Evolutionary conservation across 2,888 invertebrate species (phyloP), one percentile per base, ranked within the genome.

Genomic region (Brachyptera putata): DNA sequence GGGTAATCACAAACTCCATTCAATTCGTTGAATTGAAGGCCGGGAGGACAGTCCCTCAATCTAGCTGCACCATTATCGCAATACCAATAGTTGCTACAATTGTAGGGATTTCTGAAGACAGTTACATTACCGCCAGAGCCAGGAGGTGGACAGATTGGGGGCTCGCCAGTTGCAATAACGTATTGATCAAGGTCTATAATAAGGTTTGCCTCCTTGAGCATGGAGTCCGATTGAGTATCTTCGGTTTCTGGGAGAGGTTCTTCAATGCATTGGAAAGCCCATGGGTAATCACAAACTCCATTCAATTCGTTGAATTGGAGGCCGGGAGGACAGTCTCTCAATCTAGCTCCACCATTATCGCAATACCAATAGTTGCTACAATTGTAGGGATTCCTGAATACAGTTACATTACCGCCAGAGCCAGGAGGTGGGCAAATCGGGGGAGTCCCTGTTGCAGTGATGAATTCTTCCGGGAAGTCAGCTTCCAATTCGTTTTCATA

Each of bases 331-430:
- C 61, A 61, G 3, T 13, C 14, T 1, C 25, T 14, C 30, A 43
- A 13, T 2, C 25, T 3, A 11, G 61, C 48, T 16, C 18, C n/a
- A 18, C 56, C 57, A 22, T 46, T 49, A 4, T 25, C 48, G 22
- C 61, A 61, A 14, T 43, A 26, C 14, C 22, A 61, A 36, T 41
- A 61, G 13, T 49, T 26, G 22, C n/a, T 34, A 39, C 61, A 61
- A 37, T 57, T 57, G 36, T 25, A 25, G 3, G 48, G 48, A 34
- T 61, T 59, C 3, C 48, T 46, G 30, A 41, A 41, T 21, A 26
- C 13, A 16, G 34, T 50, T 5, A 26, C 50, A 26, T 50, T 34
- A 21, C 26, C 50, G 26, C n/a, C 39, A 16, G 18, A 22, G n/a
- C 34, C 36, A 5, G 53, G 53, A 2, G 36, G 53, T 1, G 53